Evolutionary conservation across 2,888 invertebrate genomes (phyloP), one percentile per base, ranked within the genome.

Genomic region (Drosophila differens): DNA sequence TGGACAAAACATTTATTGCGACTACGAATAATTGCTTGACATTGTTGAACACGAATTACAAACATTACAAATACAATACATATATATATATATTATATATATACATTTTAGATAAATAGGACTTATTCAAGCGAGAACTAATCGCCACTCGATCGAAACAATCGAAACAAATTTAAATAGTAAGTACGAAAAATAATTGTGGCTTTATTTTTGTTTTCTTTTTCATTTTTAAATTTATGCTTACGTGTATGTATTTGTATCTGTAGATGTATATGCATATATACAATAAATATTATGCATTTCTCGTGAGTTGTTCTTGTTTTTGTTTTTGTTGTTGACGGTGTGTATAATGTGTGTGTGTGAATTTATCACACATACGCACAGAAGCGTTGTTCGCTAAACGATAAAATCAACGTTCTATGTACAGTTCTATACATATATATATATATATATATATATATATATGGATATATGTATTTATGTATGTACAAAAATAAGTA

Each of bases 401-500:
- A 41, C 19, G 19, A 41, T 10, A n/a, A 41, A 10, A 41, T 41
- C 41, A 41, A n/a, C n/a, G 41, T 41, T 41, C n/a, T n/a, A 41
- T n/a, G n/a, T n/a, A 41, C 41, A 41, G n/a, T 41, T n/a, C 41
- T 41, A 37, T 16, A 37, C 37, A 35, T 4, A 35, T 12, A 35
- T 35, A 14, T 35, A 35, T 35, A 35, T 12, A 35, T 35, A 35
- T 35, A 35, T 5, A 37, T 19, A 4, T 39, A 9, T 9, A 39
- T 19, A 39, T 39, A 39, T n/a, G n/a, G 19, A n/a, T 41, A 41
- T 41, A 41, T 41, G 41, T 10, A 41, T n/a, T n/a, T 41, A 41
- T 47, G 16, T 25, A 47, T 47, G 25, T 47, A 47, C 47, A 47
- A 47, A 47, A 25, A 25, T 47, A 47, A 47, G 47, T 47, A 47